A percentile compares a stretch with the other conserved stretches of the same genome.
Evolutionary conservation across 2,113 vertebrate genomes (phyloP).

Genomic region (Cygnus buccinator): DNA sequence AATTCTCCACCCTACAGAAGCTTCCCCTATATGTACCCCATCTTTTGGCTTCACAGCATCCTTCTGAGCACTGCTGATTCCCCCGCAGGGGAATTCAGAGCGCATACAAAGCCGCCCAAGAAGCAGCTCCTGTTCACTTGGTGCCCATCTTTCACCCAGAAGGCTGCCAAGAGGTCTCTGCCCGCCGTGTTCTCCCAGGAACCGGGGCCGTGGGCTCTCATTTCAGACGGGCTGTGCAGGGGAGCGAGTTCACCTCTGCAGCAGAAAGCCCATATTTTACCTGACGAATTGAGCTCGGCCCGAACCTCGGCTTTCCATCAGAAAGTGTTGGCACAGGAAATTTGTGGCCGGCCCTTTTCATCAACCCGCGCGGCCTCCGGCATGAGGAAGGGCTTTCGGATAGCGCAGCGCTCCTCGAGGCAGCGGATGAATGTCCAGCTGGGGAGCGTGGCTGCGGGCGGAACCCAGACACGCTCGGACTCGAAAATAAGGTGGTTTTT

Average conservation of each 20-base stretch:
- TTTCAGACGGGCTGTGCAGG: not conserved
- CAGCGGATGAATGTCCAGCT: not conserved
- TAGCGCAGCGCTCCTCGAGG: not conserved
- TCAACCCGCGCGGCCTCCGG: not conserved
- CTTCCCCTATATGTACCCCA: not conserved
- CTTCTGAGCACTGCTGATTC: not conserved
- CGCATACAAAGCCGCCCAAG: not conserved
- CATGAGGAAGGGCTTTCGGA: not conserved
- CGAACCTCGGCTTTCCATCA: not conserved
- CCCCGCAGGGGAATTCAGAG: not conserved
- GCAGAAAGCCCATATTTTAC: not conserved
- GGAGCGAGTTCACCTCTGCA: not conserved
- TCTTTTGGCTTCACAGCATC: not conserved
- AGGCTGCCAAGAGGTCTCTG: fast-evolving
- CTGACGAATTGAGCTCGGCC: not conserved
- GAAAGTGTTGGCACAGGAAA: not conserved
- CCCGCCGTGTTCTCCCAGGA: not conserved
- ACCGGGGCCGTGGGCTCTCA: not conserved
- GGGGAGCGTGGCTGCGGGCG: not conserved
- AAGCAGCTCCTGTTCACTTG: not conserved
- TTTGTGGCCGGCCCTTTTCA: not conserved
- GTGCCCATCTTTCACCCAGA: fast-evolving
- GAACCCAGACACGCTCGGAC: not conserved
- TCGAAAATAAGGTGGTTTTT: not conserved
- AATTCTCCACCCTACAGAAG: not conserved